Evolutionary conservation across 1,140 invertebrate species (phyloP), one percentile per base, ranked within the genome.

Genomic region (Scaptodrosophila lebanonensis): DNA sequence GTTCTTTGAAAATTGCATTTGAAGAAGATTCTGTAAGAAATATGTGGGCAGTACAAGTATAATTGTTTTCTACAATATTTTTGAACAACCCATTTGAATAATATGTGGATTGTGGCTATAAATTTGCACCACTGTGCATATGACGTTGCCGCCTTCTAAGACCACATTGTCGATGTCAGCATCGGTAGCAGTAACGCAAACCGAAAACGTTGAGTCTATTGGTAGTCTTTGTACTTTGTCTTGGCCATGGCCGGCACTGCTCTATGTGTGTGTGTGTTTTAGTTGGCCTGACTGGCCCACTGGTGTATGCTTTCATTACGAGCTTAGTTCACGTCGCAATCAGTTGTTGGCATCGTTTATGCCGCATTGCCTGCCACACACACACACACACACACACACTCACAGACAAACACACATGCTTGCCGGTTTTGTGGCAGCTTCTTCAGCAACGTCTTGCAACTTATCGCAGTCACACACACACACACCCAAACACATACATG

Each of bases 331-430:
- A 77, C 73, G 70, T 84, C 79, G 82, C 82, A 84, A 84, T 84
- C 82, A 84, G 73, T 84, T 84, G 82, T 84, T 84, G 82, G 79
- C 82, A 84, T 84, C 82, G 73, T 76, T 84, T 72, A 72, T 84
- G 73, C 67, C 65, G 82, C 75, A 82, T 69, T 79, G 75, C 69
- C 73, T 40, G 44, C 58, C 62, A 60, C 50, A 65, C 44, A 66
- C 49, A 47, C 15, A 66, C 53, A 52, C 47, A 18, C 20, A 33
- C 38, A 50, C 11, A 51, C 38, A 60, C n/a, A 30, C 15, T 22
- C 39, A 42, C 5, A 13, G 18, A 35, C 17, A 53, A 30, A 15
- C 5, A 44, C 33, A 30, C 32, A 42, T 50, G 35, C 25, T 35
- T 32, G 25, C 49, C 32, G 60, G 52, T 75, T 70, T 66, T 70